phyloP scores from a whole-genome alignment of 35 echinoderm and acorn worm genomes.

The Apostichopus californicus region DNA sequence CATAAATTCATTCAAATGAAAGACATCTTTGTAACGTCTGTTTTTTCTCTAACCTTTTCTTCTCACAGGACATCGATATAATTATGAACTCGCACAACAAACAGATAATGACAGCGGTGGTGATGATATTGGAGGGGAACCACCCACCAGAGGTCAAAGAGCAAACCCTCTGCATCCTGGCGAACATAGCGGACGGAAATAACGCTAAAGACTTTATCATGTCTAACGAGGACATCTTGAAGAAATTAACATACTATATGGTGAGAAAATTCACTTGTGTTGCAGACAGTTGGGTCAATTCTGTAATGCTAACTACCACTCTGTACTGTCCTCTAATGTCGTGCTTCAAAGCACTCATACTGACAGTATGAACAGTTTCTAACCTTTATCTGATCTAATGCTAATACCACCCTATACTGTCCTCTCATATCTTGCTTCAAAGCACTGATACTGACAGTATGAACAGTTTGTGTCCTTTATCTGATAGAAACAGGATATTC shows the following conservation, averaged over 20 bases:
- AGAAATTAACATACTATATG: constrained; percentile 99
- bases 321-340: no score
- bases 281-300: background rate
- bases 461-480: no score
- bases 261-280: constrained; percentile 46
- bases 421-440: no score
- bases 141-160: constrained; percentile 96
- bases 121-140: constrained; percentile 91
- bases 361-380: no score
- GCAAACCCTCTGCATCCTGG: constrained; percentile 96
- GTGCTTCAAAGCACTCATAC: no score
- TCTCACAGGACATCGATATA: constrained; percentile 81
- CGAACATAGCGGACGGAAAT: constrained; percentile 91
- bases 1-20: no score
- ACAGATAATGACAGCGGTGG: constrained; percentile 94
- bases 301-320: no score
- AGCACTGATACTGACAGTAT: no score
- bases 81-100: constrained; percentile 89
- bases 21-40: no score
- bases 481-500: no score
- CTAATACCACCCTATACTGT: no score
- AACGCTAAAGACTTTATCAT: constrained; percentile 97
- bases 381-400: no score
- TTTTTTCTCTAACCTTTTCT: background rate
- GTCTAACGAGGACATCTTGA: constrained; percentile 98